Evolutionary conservation across 1,140 invertebrate genomes (phyloP), one percentile per base, ranked within the genome.

Genomic region (Pararge aegeria): DNA sequence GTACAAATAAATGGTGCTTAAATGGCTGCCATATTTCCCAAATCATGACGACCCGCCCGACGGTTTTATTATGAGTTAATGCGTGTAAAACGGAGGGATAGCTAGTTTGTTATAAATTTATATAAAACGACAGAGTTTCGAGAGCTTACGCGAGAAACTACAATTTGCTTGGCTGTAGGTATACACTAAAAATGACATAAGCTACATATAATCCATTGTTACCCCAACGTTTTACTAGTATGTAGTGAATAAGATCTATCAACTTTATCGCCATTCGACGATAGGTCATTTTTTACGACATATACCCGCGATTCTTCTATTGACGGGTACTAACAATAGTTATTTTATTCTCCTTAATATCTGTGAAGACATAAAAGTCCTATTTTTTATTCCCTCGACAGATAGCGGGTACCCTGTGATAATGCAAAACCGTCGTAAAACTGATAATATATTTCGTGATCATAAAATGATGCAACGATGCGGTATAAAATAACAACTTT

Each of bases 261-360:
- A 34, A 18, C 6, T 42, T 42, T 42, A 42, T 42, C 34, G 13
- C 34, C 38, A 42, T 42, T 5, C 38, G 38, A 42, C 6, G 38
- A 16, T 7, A 18, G 38, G 38, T 42, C 38, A 42, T 12, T 42
- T n/a, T 42, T 42, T 42, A 42, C 38, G 38, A 42, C 13, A 1
- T 42, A 9, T 2, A 2, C 16, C 38, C 3, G 9, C 3, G 37
- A 40, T 18, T 9, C 38, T 18, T 16, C 13, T 42, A 42, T 42
- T 42, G 16, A 42, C 13, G 38, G 18, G 38, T 42, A 34, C 30
- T 12, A 42, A 42, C 38, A 42, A 42, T 42, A 42, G 38, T 42
- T 42, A 5, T 42, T 42, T 42, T 18, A 42, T 42, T 7, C 15
- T 16, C 38, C 18, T 15, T 42, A 18, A 42, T 42, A 42, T 42